Conservation (phyloP, 2,113 vertebrate genomes). For the Equus quagga region DNA sequence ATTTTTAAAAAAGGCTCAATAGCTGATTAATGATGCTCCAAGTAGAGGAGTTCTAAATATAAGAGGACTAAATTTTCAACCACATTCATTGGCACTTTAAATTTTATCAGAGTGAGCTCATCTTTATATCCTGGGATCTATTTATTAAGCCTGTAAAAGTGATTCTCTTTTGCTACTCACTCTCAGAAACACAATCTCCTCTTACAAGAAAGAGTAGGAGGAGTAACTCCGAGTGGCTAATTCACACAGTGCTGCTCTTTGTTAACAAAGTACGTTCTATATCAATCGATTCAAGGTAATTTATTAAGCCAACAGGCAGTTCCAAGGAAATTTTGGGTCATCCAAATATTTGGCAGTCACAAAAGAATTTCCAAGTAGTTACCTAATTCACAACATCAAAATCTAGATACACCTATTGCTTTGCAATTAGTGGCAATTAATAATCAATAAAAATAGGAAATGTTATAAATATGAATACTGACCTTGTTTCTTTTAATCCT, state of each 20-base stretch:
- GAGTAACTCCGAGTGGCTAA: neutral
- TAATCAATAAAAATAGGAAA: slow-evolving; percentile 61
- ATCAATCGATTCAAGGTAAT: neutral
- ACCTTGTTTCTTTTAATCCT: slow-evolving; percentile 94
- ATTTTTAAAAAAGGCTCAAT: neutral
- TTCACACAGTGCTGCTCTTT: neutral
- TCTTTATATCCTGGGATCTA: neutral
- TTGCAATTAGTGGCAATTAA: slow-evolving; percentile 44
- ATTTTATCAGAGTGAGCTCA: slow-evolving; percentile 45
- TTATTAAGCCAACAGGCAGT: neutral
- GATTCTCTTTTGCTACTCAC: slow-evolving; percentile 13
- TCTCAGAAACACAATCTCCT: slow-evolving; percentile 55
- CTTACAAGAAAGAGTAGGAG: slow-evolving; percentile 5
- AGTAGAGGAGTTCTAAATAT: slow-evolving; percentile 12
- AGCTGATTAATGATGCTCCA: neutral
- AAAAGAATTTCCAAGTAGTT: neutral
- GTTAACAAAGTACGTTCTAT: neutral
- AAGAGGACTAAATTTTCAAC: slow-evolving; percentile 1
- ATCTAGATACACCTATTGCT: neutral
- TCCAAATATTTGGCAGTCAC: slow-evolving; percentile 22
- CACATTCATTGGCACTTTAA: neutral
- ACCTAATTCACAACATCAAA: slow-evolving; percentile 8
- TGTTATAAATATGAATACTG: slow-evolving; percentile 78
- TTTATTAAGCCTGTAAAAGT: neutral
- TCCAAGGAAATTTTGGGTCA: slow-evolving; percentile 47